Evolutionary conservation across 2,888 invertebrate genomes (phyloP), one percentile per base, ranked within the genome.

Genomic region (Tachystola acroxantha): DNA sequence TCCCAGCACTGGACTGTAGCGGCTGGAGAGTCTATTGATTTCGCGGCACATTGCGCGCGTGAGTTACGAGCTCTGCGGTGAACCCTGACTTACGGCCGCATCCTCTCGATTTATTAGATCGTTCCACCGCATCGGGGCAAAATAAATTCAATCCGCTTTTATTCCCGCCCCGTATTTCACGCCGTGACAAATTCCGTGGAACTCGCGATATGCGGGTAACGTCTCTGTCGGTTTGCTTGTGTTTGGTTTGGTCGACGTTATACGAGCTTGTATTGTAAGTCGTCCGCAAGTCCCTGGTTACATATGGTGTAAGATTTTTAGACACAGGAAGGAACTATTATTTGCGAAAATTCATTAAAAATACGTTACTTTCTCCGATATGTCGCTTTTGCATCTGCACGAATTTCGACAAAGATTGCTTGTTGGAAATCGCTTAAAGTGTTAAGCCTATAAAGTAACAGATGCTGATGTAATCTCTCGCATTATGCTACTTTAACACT

Each of bases 11-110:
- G 16, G 3, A 16, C 3, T 16, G 16, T 7, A 19, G 19, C n/a
- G n/a, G n/a, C n/a, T 64, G 66, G 64, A 67, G 64, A 65, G 61
- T 75, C 70, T 82, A 79, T 84, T 80, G 81, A 85, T 84, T 84
- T 84, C 81, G 77, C 80, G 82, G 78, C 60, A 75, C 84, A 84
- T 84, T 80, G 82, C 64, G 47, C 67, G 52, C 56, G 60, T 74
- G 78, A 84, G 67, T 79, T 82, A 85, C 73, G 67, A 64, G 45
- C 57, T 45, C 64, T 72, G 80, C 67, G 76, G 74, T 72, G 73
- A 69, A 72, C 71, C 68, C 64, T 73, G 75, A 76, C 74, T 69
- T 63, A 70, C 64, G 59, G 66, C 65, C 68, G 64, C 70, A 64
- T 69, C 70, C 70, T 61, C 56, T 57, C 69, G 71, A 85, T 84